Base-by-base conservation (phyloP, 2,797 vertebrate species). In the Mus minutoides region DNA sequence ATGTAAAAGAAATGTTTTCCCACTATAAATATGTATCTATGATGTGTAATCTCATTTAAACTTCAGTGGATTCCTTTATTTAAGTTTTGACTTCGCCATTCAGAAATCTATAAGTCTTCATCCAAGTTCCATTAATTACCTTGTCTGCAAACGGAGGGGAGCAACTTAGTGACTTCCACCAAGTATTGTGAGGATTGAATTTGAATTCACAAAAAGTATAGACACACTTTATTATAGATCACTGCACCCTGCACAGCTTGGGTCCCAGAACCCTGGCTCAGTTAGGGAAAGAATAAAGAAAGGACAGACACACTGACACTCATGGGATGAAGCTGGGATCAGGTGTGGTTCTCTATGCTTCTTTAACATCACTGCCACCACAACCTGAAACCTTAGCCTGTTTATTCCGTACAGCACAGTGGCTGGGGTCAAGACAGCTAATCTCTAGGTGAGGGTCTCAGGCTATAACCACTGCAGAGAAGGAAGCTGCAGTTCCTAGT, bases 51-150 rank as follows among this genome's bases (percentile, higher is more conserved):
- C 29, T 90, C 9, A 91, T 54, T 62, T 78, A 96, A 86, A 49
- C 17, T 14, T 73, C 71, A 92, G 13, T 76, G 5, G 64, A 24
- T 84, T 73, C 4, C 64, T 84, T 29, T 7, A 77, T 77, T 96
- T 79, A 95, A 37, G 60, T 94, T 29, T 87, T 79, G 86, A 80
- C 0, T 93, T 94, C 83, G 22, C 40, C 73, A 40, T 19, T 96
- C 43, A 60, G 12, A 87, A 80, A 93, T 37, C n/a, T 37, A 52
- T 75, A 17, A 62, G 73, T 89, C 73, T 90, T 92, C 90, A 60
- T 49, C 67, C n/a, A 34, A 43, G 17, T 94, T 1, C 16, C 76
- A 6, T 93, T 83, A 9, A 3, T 73, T 87, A 91, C 24, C 69
- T 71, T 76, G 31, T 52, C 88, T 91, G 12, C 54, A 78, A 97